A percentile compares a stretch with the other conserved stretches of the same genome.
Evolutionary conservation across 2,113 vertebrate genomes (phyloP).

Genomic region (Bubo scandiacus): DNA sequence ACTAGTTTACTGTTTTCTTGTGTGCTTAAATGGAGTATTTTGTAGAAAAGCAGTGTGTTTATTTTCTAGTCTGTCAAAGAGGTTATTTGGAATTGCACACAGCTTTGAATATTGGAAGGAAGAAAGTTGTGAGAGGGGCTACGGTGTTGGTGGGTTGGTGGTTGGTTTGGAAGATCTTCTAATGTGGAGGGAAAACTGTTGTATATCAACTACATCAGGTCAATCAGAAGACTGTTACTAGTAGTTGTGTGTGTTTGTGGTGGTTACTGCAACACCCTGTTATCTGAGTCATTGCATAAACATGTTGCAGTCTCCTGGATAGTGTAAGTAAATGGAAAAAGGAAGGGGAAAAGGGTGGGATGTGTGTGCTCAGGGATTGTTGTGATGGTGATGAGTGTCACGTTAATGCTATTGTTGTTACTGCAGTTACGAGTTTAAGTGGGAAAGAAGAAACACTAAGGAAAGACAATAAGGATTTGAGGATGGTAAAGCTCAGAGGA

Average conservation of each 20-base stretch:
- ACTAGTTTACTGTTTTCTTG: background rate
- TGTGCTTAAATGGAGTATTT: background rate
- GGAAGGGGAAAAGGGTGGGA: background rate
- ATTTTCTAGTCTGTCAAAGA: background rate
- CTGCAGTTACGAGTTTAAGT: background rate
- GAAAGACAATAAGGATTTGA: background rate
- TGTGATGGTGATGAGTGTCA: background rate
- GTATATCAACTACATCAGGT: background rate
- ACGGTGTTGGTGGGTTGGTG: background rate
- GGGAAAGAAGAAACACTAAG: background rate
- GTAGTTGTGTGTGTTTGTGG: background rate
- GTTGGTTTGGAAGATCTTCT: background rate
- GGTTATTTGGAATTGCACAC: background rate
- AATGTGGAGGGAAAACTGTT: background rate
- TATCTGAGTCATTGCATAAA: background rate
- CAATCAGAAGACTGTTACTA: background rate
- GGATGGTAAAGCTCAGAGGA: background rate
- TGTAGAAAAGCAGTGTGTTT: background rate
- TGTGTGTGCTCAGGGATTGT: background rate
- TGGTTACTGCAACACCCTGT: background rate
- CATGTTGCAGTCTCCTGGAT: background rate
- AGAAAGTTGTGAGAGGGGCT: background rate
- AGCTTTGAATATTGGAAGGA: background rate
- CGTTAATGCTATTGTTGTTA: background rate
- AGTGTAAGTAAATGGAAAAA: background rate